A percentile compares a stretch with the other conserved stretches of the same genome.
Conservation (phyloP, 53 echinoderm and acorn worm species). For the Stichopus horrens region DNA sequence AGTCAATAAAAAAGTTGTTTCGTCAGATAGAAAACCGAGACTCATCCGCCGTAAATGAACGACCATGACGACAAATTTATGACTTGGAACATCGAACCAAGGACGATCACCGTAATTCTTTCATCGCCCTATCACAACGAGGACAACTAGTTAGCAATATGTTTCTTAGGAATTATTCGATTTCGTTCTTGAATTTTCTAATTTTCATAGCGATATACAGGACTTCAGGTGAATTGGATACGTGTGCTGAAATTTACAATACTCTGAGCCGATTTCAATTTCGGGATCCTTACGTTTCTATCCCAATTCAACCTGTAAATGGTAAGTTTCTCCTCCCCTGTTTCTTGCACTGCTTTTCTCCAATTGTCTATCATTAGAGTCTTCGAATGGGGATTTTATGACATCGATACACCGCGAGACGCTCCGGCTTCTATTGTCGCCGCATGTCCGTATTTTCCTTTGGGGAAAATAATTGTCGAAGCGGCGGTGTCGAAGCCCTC, state of each 20-base stretch:
- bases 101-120: constrained; percentile 27
- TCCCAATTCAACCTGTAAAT: constrained; percentile 12
- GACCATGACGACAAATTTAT: constrained; percentile 44
- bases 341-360: not conserved
- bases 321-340: constrained; percentile 8
- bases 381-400: not conserved
- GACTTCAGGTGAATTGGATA: constrained; percentile 12
- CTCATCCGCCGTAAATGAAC: not conserved
- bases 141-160: constrained; percentile 8
- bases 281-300: constrained; percentile 18
- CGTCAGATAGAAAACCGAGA: not conserved
- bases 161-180: constrained; percentile 23
- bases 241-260: constrained; percentile 32
- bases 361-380: not conserved
- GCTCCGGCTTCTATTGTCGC: not conserved
- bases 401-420: not conserved
- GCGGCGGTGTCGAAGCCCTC: not conserved
- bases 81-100: constrained; percentile 13
- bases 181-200: constrained; percentile 20
- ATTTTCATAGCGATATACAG: not conserved
- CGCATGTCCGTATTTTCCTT: not conserved
- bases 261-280: constrained; percentile 21
- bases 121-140: constrained; percentile 19
- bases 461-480: constrained; percentile 13
- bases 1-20: not conserved